A percentile compares a stretch with the other conserved stretches of the same genome.
Evolutionary conservation across 2,113 vertebrate species (phyloP).

Genomic region (Epinephelus fuscoguttatus): DNA sequence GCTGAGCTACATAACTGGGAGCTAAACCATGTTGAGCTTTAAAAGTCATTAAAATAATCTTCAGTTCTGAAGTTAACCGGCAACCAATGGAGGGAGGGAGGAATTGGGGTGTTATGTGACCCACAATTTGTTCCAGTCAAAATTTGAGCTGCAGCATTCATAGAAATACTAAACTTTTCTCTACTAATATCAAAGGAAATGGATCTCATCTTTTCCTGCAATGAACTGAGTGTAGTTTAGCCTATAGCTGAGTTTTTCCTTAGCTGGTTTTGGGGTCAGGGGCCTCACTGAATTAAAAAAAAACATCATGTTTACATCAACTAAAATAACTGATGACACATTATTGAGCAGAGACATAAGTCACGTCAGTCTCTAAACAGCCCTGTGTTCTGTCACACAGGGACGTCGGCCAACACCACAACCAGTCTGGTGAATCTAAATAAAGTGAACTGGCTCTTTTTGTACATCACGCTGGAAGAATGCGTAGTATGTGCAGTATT

Average conservation of each 20-base stretch:
- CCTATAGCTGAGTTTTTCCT: not conserved
- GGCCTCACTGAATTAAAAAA: not conserved
- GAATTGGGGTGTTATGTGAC: too few relatives aligned
- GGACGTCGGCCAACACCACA: slow-evolving; percentile 23
- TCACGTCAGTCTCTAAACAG: slow-evolving; percentile 56
- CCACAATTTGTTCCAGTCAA: too few relatives aligned
- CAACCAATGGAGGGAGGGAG: too few relatives aligned
- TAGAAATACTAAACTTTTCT: too few relatives aligned
- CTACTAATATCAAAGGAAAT: too few relatives aligned
- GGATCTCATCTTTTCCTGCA: too few relatives aligned
- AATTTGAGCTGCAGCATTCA: too few relatives aligned
- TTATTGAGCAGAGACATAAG: slow-evolving; percentile 43
- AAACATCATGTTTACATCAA: slow-evolving; percentile 20
- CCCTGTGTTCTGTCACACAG: slow-evolving; percentile 42
- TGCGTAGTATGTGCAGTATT: slow-evolving; percentile 49
- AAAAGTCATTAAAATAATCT: too few relatives aligned
- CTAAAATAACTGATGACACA: slow-evolving; percentile 11
- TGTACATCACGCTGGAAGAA: slow-evolving; percentile 52
- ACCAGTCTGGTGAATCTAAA: slow-evolving; percentile 43
- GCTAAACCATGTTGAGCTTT: too few relatives aligned
- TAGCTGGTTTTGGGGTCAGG: not conserved
- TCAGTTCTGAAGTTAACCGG: too few relatives aligned
- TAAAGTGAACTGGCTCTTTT: slow-evolving; percentile 49
- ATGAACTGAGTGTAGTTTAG: not conserved
- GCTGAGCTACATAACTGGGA: too few relatives aligned